These are phyloP conservation scores for Pyrocoelia pectoralis DNA, from an alignment of 2,888 invertebrate genomes.

Conservation along the genomic window DNA sequence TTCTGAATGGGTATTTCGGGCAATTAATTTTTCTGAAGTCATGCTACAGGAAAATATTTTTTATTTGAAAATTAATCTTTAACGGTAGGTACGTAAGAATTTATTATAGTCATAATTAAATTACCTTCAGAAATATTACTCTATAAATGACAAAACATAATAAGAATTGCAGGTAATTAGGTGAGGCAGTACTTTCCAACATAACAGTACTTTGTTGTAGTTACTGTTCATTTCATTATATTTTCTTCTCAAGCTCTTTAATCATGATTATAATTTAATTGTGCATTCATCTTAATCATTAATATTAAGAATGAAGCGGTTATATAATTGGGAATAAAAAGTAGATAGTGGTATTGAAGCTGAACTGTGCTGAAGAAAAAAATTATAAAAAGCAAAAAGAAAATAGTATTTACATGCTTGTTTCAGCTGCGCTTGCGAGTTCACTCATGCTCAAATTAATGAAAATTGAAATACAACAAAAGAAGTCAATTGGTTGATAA, in stretches of 20 bases:
- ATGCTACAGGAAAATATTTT: too few relatives aligned
- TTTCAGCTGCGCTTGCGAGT: too few relatives aligned
- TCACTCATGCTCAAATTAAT: too few relatives aligned
- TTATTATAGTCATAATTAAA: slow-evolving; percentile 13
- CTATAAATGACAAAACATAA: slow-evolving; percentile 11
- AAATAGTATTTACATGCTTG: too few relatives aligned
- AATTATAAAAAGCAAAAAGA: too few relatives aligned
- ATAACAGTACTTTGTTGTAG: slow-evolving; percentile 5
- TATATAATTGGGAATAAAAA: too few relatives aligned
- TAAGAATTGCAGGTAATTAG: slow-evolving; percentile 18
- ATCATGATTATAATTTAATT: not conserved
- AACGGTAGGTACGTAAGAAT: not conserved
- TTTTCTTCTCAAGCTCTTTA: not conserved
- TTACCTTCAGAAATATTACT: slow-evolving; percentile 13
- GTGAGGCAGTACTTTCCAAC: not conserved
- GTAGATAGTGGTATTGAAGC: too few relatives aligned
- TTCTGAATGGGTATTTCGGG: too few relatives aligned
- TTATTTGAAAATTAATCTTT: not conserved
- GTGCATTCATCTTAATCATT: not conserved
- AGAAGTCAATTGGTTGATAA: too few relatives aligned
- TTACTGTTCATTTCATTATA: slow-evolving; percentile 1
- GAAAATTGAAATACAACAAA: too few relatives aligned
- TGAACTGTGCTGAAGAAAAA: too few relatives aligned
- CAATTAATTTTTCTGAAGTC: too few relatives aligned
- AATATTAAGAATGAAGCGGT: not conserved